A percentile compares a stretch with the other conserved stretches of the same genome.
Conservation (phyloP, 2,797 vertebrate genomes). For the Macrochelys suwanniensis region DNA sequence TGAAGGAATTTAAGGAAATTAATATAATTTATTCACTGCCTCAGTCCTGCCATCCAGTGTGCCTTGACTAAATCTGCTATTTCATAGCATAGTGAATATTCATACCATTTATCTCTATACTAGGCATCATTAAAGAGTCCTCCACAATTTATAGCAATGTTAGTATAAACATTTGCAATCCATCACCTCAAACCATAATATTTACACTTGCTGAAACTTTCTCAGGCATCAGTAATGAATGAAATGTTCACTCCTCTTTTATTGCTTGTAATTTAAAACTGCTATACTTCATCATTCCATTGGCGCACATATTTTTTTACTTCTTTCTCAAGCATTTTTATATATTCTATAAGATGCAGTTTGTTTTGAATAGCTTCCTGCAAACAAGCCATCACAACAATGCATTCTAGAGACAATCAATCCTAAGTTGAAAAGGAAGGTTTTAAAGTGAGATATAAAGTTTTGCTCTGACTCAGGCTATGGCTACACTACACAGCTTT, state of each 20-base stretch:
- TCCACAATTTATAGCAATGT: background rate
- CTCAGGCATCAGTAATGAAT: background rate
- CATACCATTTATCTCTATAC: background rate
- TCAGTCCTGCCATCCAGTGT: background rate
- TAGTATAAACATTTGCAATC: background rate
- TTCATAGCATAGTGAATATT: background rate
- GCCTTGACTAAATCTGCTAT: background rate
- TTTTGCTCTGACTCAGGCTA: background rate
- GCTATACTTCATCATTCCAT: background rate
- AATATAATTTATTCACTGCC: too few species aligned
- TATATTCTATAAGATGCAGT: background rate
- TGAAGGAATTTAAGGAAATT: background rate
- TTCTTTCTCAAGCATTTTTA: background rate
- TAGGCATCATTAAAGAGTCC: background rate
- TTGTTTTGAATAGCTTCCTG: background rate
- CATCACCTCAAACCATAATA: background rate
- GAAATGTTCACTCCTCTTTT: background rate
- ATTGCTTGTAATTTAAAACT: background rate
- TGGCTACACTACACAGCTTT: too few species aligned
- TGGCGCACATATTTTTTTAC: background rate
- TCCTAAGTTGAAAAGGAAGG: background rate
- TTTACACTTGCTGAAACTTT: background rate
- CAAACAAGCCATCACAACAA: background rate
- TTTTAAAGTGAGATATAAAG: background rate
- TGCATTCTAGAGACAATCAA: background rate